These are phyloP conservation scores for Aulostomus chinensis DNA, from an alignment of 2,797 vertebrate genomes.

Conservation along the genomic window DNA sequence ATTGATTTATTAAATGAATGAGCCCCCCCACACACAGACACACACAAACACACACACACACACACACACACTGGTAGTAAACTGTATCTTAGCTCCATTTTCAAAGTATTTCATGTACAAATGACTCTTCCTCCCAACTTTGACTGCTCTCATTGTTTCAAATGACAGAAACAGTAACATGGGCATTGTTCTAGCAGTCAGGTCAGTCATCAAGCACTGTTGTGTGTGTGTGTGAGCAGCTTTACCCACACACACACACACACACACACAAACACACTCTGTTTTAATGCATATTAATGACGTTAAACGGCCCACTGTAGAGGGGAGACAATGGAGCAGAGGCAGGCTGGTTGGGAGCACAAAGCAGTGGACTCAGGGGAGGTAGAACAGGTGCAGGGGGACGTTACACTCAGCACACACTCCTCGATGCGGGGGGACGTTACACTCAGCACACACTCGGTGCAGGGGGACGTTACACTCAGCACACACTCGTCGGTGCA, in stretches of 20 bases:
- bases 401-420: conserved; percentile 29
- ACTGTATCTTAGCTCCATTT: conserved; percentile 23
- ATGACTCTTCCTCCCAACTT: conserved; percentile 39
- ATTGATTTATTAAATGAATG: conserved; percentile 22
- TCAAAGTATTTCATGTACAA: conserved; percentile 34
- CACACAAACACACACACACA: no score
- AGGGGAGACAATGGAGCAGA: conserved; percentile 62
- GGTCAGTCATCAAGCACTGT: conserved; percentile 40
- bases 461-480: no score
- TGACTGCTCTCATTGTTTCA: conserved; percentile 43
- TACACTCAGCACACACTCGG: conserved; percentile 29
- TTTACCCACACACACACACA: conserved; percentile 28
- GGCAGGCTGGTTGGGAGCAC: conserved; percentile 48
- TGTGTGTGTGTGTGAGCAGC: conserved; percentile 30
- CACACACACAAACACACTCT: conserved; percentile 33
- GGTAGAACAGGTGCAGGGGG: conserved; percentile 62
- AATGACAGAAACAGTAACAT: conserved; percentile 50
- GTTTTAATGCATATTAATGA: conserved; percentile 81
- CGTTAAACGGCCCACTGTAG: conserved; percentile 64
- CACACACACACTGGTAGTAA: neutral
- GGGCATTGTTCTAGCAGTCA: conserved; percentile 39
- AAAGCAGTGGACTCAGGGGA: conserved; percentile 60
- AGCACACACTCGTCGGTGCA: no score
- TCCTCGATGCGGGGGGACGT: no score
- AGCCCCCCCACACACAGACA: neutral